A percentile compares a stretch with the other conserved stretches of the same genome.
Conservation (phyloP, 2,113 vertebrate genomes). For the Pedionomus torquatus region DNA sequence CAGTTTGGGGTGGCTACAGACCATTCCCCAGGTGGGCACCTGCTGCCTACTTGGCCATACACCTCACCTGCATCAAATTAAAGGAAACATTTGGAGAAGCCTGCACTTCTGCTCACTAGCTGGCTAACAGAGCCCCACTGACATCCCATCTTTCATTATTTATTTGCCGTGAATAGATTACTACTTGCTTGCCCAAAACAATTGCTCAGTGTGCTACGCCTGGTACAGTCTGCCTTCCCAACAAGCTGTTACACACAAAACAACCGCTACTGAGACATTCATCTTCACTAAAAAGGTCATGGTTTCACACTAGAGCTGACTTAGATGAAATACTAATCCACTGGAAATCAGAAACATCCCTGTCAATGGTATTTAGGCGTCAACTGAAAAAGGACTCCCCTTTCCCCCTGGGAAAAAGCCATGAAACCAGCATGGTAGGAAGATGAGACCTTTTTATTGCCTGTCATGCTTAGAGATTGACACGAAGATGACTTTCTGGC, state of each 20-base stretch:
- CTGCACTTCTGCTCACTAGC: not conserved
- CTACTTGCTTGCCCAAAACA: not conserved
- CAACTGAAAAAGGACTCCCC: not conserved
- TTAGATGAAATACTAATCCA: not conserved
- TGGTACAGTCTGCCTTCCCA: not conserved
- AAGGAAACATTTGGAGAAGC: not conserved
- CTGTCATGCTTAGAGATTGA: not conserved
- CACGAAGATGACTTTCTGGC: not conserved
- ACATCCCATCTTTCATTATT: not conserved
- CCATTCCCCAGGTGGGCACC: not conserved
- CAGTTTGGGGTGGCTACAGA: not conserved
- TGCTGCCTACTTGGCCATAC: not conserved
- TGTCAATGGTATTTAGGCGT: not conserved
- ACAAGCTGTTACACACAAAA: conserved; percentile 13
- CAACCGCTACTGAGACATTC: not conserved
- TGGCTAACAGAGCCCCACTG: not conserved
- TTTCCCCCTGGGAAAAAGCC: not conserved
- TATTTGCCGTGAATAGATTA: conserved; percentile 39
- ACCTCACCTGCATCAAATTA: not conserved
- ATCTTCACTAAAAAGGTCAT: not conserved
- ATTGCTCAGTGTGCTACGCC: not conserved
- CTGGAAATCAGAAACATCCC: not conserved
- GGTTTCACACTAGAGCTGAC: conserved; percentile 1
- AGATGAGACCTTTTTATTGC: not conserved
- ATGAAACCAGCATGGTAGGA: not conserved